These are phyloP conservation scores for Pterois miles DNA, from an alignment of 2,797 vertebrate species.

Conservation along the genomic window DNA sequence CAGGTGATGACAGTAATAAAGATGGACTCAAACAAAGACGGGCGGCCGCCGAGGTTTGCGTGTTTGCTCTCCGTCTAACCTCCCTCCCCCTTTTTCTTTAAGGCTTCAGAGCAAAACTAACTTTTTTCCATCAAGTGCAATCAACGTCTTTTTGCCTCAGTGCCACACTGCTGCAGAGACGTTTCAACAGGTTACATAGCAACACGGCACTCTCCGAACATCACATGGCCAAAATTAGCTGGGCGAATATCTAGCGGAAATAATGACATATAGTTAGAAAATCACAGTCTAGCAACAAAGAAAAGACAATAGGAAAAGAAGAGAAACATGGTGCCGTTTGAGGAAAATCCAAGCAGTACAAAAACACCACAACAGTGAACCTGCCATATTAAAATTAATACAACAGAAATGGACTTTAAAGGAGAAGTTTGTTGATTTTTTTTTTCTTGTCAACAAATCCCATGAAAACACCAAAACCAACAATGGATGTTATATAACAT, in stretches of 20 bases:
- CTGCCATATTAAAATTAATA: not conserved
- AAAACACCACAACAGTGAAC: not conserved
- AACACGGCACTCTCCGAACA: constrained; percentile 35
- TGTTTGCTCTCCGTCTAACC: constrained; percentile 50
- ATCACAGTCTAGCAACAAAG: not conserved
- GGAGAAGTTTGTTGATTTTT: not conserved
- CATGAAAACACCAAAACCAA: not conserved
- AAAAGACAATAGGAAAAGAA: not conserved
- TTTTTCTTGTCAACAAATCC: too few relatives aligned
- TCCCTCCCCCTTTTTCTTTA: not conserved
- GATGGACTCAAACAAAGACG: constrained; percentile 56
- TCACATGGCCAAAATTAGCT: constrained; percentile 62
- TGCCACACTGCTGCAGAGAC: constrained; percentile 27
- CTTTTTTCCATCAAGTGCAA: constrained; percentile 40
- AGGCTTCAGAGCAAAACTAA: constrained; percentile 28
- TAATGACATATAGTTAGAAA: constrained; percentile 51
- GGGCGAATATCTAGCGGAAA: constrained; percentile 44
- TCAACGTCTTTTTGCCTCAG: constrained; percentile 23
- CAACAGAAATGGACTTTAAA: not conserved
- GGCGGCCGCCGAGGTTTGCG: constrained; percentile 14
- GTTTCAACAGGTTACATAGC: constrained; percentile 61
- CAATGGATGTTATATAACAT: too few relatives aligned
- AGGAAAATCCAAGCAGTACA: not conserved
- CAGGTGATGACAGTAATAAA: constrained; percentile 67
- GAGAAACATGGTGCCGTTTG: not conserved